These are phyloP conservation scores for Polypterus senegalus DNA, from an alignment of 2,113 vertebrate genomes.

Conservation along the genomic window DNA sequence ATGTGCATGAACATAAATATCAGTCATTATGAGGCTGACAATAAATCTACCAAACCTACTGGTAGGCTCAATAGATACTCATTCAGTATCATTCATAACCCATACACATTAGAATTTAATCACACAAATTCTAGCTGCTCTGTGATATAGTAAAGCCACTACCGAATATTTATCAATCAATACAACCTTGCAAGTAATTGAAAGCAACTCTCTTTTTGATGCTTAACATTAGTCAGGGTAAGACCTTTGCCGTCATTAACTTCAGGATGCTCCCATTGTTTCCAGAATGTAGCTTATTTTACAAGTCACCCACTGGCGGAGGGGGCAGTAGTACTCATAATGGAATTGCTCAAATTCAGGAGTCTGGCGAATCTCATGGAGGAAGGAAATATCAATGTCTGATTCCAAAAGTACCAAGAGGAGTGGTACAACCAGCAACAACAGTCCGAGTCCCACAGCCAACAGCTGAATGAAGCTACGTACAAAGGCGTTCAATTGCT, in stretches of 20 bases:
- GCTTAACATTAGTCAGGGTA: background rate
- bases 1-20: too few relatives aligned
- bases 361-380: slow-evolving; percentile 91
- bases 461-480: slow-evolving; percentile 77
- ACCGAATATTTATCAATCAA: background rate
- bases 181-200: slow-evolving; percentile 8
- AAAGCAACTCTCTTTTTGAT: slow-evolving; percentile 21
- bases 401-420: slow-evolving; percentile 91
- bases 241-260: slow-evolving; percentile 1
- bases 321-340: slow-evolving; percentile 90
- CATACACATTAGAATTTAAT: too few relatives aligned
- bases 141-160: too few relatives aligned
- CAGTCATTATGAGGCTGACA: too few relatives aligned
- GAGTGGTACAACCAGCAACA: slow-evolving; percentile 63
- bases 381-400: slow-evolving; percentile 87
- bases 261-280: slow-evolving; percentile 71
- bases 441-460: slow-evolving; percentile 66
- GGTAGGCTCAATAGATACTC: too few relatives aligned
- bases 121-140: too few relatives aligned
- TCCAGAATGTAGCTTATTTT: slow-evolving; percentile 70
- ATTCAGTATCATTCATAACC: too few relatives aligned
- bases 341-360: slow-evolving; percentile 97
- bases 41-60: too few relatives aligned
- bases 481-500: slow-evolving; percentile 69
- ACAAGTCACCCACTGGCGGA: slow-evolving; percentile 84